Evolutionary conservation across 2,888 invertebrate species (phyloP).

Genomic region (Cantharis nigra): DNA sequence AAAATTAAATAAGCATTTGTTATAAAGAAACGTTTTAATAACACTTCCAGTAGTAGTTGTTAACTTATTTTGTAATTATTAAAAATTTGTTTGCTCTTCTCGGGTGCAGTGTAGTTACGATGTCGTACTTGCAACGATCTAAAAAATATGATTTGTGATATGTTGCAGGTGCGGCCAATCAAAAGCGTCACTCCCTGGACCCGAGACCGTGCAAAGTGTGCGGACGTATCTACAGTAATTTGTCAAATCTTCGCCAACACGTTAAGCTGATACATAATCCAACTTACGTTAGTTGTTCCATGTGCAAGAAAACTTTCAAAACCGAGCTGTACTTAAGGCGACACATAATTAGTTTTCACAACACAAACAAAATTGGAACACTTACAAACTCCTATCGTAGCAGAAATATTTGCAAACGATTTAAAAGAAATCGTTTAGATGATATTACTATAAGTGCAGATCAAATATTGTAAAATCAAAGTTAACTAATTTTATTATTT

Average conservation of each 20-base stretch:
- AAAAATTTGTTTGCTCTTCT: background rate
- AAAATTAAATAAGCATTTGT: too few relatives aligned
- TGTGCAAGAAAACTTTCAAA: conserved; percentile 67
- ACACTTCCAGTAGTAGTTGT: too few relatives aligned
- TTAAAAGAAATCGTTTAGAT: background rate
- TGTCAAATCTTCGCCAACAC: conserved; percentile 68
- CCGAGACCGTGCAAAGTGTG: conserved; percentile 66
- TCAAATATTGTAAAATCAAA: background rate
- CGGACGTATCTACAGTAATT: conserved; percentile 68
- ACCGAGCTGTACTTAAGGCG: conserved; percentile 66
- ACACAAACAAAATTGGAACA: conserved; percentile 31
- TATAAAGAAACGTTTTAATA: too few relatives aligned
- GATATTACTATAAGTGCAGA: background rate
- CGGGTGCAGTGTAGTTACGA: conserved; percentile 17
- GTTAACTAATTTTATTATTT: background rate
- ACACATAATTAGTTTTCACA: conserved; percentile 64
- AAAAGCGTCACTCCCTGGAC: conserved; percentile 58
- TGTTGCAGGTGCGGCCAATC: conserved; percentile 53
- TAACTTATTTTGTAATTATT: background rate
- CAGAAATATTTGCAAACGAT: background rate
- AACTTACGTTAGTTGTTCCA: conserved; percentile 64
- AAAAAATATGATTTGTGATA: conserved; percentile 31
- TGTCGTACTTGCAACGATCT: conserved; percentile 51
- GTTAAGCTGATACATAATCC: conserved; percentile 69
- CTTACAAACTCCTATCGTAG: background rate